Evolutionary conservation across 1,140 invertebrate species (phyloP).

Genomic region (Sycophila sp.): DNA sequence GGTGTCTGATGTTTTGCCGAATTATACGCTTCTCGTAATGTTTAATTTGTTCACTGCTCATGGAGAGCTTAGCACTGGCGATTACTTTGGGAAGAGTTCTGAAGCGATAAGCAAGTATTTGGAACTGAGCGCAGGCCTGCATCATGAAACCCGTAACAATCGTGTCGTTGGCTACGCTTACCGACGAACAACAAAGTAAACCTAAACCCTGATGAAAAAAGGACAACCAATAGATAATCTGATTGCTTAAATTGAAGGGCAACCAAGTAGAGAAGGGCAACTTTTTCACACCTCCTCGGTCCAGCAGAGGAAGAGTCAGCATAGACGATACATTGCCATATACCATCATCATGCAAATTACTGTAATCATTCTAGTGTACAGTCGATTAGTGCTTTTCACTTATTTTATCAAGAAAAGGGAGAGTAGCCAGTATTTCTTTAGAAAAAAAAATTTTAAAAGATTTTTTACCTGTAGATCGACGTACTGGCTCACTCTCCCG

Average conservation of each 20-base stretch:
- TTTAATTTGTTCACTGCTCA: neutral
- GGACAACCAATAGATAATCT: neutral
- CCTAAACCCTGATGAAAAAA: conserved; percentile 35
- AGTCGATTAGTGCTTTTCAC: neutral
- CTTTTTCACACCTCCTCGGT: neutral
- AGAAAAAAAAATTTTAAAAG: no score
- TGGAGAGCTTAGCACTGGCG: neutral
- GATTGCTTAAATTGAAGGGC: conserved; percentile 28
- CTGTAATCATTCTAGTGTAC: neutral
- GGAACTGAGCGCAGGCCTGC: conserved; percentile 40
- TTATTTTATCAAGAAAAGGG: neutral
- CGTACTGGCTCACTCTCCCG: no score
- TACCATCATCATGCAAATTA: neutral
- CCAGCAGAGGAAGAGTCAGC: conserved; percentile 13
- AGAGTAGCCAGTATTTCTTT: no score
- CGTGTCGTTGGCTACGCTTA: conserved; percentile 41
- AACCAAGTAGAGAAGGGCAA: conserved; percentile 38
- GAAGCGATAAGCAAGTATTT: conserved; percentile 42
- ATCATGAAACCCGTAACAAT: conserved; percentile 43
- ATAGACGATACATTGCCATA: neutral
- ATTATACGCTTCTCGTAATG: conserved; percentile 11
- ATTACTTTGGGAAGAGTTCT: conserved; percentile 14
- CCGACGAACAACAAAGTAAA: conserved; percentile 39
- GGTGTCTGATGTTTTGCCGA: neutral
- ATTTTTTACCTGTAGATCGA: no score